Evolutionary conservation across 1,140 invertebrate genomes (phyloP), one percentile per base, ranked within the genome.

Genomic region (Gryllus bimaculatus): DNA sequence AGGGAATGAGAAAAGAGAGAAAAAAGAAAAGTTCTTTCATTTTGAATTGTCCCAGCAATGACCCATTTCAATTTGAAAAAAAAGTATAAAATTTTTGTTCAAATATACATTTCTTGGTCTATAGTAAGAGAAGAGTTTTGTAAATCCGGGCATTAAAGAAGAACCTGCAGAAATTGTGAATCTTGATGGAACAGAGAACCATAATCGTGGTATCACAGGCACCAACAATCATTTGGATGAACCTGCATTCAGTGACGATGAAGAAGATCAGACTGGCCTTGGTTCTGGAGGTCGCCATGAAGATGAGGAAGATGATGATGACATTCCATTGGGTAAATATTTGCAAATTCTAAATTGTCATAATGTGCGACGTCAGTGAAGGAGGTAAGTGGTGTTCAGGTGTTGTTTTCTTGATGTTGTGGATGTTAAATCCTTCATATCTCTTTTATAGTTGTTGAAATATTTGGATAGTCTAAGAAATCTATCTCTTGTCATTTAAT

Each of bases 241-340:
- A 85, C 90, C 92, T 54, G 88, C 89, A 21, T 95, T 95, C 84
- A 95, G 93, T 80, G 94, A 95, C 83, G 93, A 95, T 82, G 93
- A 94, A 82, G 91, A 92, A 75, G 92, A 94, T 48, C 82, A 88
- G 26, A 84, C 10, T 66, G 48, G 13, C 76, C n/a, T 47, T n/a
- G 12, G 15, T 10, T 49, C 82, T 21, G 8, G 66, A 10, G 75
- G 78, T 48, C 15, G 15, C 39, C 54, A 79, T 47, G 78, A 79
- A 80, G 92, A 93, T 81, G 92, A 93, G 81, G 95, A 95, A 47
- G 95, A 97, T 83, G 94, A 96, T 84, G 95, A 96, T 83, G 94
- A 96, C 84, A 89, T 95, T 79, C 93, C 93, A 54, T 84, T 94
- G 49, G 91, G 92, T 78, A 91, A 92, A 10, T 66, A 13, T 66